A percentile compares a stretch with the other conserved stretches of the same genome.
Evolutionary conservation across 2,113 vertebrate genomes (phyloP).

Genomic region (Hippopotamus amphibius): DNA sequence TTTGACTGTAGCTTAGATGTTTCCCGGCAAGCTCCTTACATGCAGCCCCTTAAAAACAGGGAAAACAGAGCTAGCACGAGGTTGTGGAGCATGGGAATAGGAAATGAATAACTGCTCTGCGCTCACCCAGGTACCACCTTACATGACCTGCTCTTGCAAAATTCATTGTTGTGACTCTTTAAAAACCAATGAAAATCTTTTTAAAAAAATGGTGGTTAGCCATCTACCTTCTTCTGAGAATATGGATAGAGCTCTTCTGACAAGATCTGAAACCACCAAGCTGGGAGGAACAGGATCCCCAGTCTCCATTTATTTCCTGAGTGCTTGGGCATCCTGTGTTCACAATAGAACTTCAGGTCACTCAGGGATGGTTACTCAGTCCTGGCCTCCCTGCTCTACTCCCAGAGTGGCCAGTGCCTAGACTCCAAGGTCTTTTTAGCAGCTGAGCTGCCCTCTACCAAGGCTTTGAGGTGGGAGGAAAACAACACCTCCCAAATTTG

Average conservation of each 20-base stretch:
- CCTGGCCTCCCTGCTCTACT: background rate
- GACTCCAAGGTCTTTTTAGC: background rate
- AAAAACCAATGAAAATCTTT: background rate
- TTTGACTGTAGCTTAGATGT: background rate
- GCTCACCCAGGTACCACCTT: background rate
- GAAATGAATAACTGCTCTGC: background rate
- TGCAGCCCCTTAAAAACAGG: background rate
- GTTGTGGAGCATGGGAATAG: background rate
- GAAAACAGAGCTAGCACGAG: background rate
- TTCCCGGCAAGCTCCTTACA: background rate
- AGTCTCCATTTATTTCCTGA: background rate
- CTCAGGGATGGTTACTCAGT: background rate
- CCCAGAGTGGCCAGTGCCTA: background rate
- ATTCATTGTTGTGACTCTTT: background rate
- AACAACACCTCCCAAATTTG: background rate
- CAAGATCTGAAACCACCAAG: background rate
- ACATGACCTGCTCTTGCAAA: background rate
- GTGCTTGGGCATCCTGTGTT: background rate
- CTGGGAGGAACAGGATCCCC: background rate
- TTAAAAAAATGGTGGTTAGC: background rate
- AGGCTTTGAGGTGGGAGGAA: conserved; percentile 10
- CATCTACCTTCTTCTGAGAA: background rate
- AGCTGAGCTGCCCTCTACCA: background rate
- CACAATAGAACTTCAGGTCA: background rate
- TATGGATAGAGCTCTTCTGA: background rate